Evolutionary conservation across 2,113 vertebrate species (phyloP).

Genomic region (Nothocercus nigrocapillus): DNA sequence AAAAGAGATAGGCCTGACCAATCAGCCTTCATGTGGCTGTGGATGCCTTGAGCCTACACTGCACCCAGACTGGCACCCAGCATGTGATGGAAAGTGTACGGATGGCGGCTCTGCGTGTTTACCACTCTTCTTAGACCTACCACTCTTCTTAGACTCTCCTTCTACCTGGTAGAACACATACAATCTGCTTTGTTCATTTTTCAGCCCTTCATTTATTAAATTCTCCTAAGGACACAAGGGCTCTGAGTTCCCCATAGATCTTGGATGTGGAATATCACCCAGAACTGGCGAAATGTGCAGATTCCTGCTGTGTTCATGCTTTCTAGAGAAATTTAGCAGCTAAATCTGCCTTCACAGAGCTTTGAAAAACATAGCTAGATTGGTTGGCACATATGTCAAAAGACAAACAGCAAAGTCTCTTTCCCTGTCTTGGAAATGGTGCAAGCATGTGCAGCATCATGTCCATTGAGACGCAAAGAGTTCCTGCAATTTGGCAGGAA

Average conservation of each 20-base stretch:
- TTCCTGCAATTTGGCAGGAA: neutral
- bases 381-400: neutral
- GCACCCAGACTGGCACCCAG: neutral
- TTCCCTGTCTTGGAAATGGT: neutral
- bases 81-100: neutral
- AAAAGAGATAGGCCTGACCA: neutral
- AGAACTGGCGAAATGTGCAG: neutral
- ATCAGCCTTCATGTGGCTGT: neutral
- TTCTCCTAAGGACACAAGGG: neutral
- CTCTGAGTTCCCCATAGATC: neutral
- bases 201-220: neutral
- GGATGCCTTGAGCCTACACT: neutral
- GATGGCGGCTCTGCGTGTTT: neutral
- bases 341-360: neutral
- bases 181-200: neutral
- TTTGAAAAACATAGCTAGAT: neutral
- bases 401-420: neutral
- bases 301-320: neutral
- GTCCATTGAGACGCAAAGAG: neutral
- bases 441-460: neutral
- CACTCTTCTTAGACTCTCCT: neutral
- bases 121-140: neutral
- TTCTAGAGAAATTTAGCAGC: neutral
- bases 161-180: neutral
- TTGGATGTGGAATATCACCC: neutral